Evolutionary conservation across 2,113 vertebrate genomes (phyloP).

Genomic region (Crotalus tigris): DNA sequence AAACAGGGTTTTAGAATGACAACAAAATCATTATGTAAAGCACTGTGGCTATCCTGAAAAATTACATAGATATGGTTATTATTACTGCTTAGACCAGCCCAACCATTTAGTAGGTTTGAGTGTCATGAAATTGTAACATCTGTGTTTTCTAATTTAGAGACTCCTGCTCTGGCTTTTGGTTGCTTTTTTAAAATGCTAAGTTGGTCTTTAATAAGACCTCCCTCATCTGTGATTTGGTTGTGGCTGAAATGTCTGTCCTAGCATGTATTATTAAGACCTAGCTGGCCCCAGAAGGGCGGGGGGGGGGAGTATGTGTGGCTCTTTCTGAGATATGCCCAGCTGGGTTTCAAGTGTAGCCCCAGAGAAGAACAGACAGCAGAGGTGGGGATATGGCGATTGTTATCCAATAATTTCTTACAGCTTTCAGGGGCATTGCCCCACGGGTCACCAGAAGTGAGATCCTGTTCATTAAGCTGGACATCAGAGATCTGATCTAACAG

Average conservation of each 20-base stretch:
- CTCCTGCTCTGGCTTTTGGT: too few species aligned
- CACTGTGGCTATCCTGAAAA: background rate
- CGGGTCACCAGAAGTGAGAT: too few species aligned
- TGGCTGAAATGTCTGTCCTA: background rate
- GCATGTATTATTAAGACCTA: background rate
- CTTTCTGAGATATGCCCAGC: background rate
- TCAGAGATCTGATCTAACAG: too few species aligned
- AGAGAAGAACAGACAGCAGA: too few species aligned
- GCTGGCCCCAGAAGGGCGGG: background rate
- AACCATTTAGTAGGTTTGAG: background rate
- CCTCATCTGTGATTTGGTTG: background rate
- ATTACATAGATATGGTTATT: background rate
- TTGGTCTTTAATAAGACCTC: background rate
- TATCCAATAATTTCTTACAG: too few species aligned
- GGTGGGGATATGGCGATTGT: too few species aligned
- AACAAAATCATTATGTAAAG: background rate
- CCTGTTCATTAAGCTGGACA: too few species aligned
- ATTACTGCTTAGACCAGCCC: background rate
- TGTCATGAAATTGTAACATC: background rate
- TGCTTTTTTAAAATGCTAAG: too few species aligned
- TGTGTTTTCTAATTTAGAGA: background rate
- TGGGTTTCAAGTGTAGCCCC: too few species aligned
- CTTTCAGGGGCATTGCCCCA: too few species aligned
- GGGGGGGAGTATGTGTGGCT: background rate
- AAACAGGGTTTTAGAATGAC: background rate